Base-by-base conservation (phyloP, 2,113 vertebrate genomes). In the Sclerurus mexicanus region DNA sequence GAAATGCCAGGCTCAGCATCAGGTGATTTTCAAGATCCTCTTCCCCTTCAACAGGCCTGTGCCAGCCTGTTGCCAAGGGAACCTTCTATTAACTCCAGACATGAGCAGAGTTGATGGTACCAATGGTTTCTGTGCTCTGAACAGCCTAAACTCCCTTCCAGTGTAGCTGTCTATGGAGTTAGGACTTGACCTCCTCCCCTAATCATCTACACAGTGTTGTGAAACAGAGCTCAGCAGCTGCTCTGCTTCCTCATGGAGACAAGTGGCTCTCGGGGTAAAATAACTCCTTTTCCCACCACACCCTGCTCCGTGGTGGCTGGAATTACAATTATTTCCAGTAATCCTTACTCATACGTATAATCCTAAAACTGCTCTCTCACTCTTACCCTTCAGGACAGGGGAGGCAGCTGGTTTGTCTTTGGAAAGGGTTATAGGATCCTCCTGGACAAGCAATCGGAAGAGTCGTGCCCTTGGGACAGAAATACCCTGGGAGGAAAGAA, bases 311-410 rank as follows among this genome's bases (percentile, higher is more conserved):
- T 1, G 5, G 4, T 20, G 37, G 37, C 5, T 46, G 55, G 27
- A 55, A 28, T 22, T 52, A 30, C 2, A 17, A 17, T 37, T 25
- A 3, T 19, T 62, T 30, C 74, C 79, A 47, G 5, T 1, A 69
- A 30, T 11, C 14, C 68, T 60, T 37, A 16, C n/a, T 74, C 17
- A 6, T 13, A 58, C 4, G 3, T 5, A 33, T 33, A 78, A 11
- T 0, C 3, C 24, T 5, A 13, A 39, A 20, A 10, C 30, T 49
- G 4, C 14, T 2, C 35, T 23, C 15, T 42, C 86, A 27, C 40
- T 28, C 98, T 98, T 98, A 99, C 99, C 99, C 99, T 44, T 97
- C 66, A 39, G 98, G 98, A 95, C 99, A 99, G 42, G 92, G 88
- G n/a, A 96, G 97, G 91, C 99, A 99, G 96, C 91, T 98, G 94